Conservation (phyloP, 2,888 invertebrate species). For the Brachyptera risi region DNA sequence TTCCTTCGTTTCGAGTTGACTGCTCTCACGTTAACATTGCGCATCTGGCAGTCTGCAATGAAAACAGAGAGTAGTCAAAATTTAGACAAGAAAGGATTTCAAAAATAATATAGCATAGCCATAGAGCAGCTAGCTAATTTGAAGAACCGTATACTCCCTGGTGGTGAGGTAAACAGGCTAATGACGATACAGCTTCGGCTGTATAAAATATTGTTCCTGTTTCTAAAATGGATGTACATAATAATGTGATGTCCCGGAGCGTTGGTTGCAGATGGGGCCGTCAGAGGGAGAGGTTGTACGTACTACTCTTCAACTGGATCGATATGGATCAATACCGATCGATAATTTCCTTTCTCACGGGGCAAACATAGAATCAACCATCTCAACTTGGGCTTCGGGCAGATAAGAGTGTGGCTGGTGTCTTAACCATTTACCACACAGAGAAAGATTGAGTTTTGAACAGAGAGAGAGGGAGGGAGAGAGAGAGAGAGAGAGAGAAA, state of each 20-base stretch:
- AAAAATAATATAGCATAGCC: conserved; percentile 18
- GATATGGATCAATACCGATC: background rate
- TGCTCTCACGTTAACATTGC: conserved; percentile 70
- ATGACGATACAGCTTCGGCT: too few relatives aligned
- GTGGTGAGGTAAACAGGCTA: too few relatives aligned
- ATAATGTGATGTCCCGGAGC: too few relatives aligned
- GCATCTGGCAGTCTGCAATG: conserved; percentile 73
- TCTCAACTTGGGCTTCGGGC: background rate
- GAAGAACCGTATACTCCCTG: too few relatives aligned
- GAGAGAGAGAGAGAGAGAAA: too few relatives aligned
- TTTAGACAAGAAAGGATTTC: conserved; percentile 34
- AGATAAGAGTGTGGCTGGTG: background rate
- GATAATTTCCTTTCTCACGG: background rate
- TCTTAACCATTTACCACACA: too few relatives aligned
- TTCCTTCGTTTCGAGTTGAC: conserved; percentile 64
- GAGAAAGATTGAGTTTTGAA: too few relatives aligned
- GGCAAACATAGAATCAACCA: background rate
- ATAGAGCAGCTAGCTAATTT: conserved; percentile 18
- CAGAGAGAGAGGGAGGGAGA: too few relatives aligned
- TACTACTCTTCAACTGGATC: background rate
- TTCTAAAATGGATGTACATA: too few relatives aligned
- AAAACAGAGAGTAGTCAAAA: conserved; percentile 58
- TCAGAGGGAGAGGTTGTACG: too few relatives aligned
- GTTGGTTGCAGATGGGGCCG: too few relatives aligned
- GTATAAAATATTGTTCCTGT: too few relatives aligned